phyloP scores from a whole-genome alignment of 2,888 invertebrate species.

The Penaeus monodon region DNA sequence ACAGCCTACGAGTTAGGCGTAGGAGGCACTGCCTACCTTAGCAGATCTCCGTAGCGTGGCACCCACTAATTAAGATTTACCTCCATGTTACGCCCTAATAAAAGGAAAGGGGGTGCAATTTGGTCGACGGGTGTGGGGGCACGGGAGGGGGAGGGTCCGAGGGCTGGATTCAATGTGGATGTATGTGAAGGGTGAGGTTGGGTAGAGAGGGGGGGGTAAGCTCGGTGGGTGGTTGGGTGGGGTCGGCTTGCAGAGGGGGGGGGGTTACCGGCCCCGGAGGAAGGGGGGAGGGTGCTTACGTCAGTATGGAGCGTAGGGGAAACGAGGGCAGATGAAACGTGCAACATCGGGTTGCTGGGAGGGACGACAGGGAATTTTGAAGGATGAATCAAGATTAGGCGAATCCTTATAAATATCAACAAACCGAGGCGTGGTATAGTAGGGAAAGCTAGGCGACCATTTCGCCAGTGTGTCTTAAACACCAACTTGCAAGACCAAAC shows the following conservation, averaged over 20 bases:
- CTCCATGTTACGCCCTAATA: constrained; percentile 48
- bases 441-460: too few species aligned
- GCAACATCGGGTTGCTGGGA: too few species aligned
- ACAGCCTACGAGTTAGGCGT: constrained; percentile 9
- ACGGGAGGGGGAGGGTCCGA: constrained; percentile 5
- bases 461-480: too few species aligned
- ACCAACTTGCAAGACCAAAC: too few species aligned
- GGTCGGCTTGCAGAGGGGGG: background rate
- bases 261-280: background rate
- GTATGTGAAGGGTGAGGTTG: background rate
- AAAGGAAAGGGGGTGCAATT: constrained; percentile 45
- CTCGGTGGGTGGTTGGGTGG: constrained; percentile 14
- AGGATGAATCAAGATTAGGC: too few species aligned
- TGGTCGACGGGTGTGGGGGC: constrained; percentile 18
- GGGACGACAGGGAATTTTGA: too few species aligned
- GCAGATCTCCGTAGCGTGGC: constrained; percentile 19
- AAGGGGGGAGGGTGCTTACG: constrained; percentile 14
- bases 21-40: background rate
- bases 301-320: background rate
- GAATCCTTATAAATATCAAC: too few species aligned
- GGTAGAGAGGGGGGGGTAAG: background rate
- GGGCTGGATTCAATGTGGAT: constrained; percentile 7
- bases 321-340: too few species aligned
- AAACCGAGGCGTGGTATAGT: too few species aligned
- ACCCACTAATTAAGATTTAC: constrained; percentile 50